Conservation (phyloP, 2,113 vertebrate species). For the Mellivora capensis region DNA sequence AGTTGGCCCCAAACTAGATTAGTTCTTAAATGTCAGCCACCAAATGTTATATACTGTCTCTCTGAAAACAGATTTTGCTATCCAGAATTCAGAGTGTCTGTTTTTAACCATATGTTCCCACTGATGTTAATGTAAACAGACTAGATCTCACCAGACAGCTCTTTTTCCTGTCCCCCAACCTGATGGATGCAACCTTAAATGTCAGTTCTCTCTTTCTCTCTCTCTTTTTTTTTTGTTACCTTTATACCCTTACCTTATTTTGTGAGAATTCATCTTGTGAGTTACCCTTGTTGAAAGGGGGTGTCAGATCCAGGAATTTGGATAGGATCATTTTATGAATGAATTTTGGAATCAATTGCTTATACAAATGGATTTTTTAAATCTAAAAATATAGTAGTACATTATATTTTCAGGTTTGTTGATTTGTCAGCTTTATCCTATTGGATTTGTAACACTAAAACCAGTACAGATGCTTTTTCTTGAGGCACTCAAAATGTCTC, state of each 20-base stretch:
- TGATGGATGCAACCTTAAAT: neutral
- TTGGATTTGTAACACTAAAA: neutral
- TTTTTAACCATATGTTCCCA: neutral
- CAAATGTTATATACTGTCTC: neutral
- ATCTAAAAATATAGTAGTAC: neutral
- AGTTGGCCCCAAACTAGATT: neutral
- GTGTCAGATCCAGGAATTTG: neutral
- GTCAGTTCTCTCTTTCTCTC: too few species aligned
- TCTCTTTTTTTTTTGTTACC: neutral
- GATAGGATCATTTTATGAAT: neutral
- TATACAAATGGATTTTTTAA: neutral
- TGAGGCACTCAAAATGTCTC: constrained; percentile 5
- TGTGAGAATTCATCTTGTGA: neutral
- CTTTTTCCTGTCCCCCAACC: neutral
- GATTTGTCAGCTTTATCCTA: neutral
- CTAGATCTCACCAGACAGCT: neutral
- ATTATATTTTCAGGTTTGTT: constrained; percentile 4
- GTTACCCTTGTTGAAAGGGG: neutral
- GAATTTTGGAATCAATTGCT: neutral
- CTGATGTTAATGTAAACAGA: neutral
- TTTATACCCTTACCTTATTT: neutral
- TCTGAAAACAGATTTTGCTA: neutral
- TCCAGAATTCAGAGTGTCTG: neutral
- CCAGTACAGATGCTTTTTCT: neutral
- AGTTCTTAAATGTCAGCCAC: neutral